These are phyloP conservation scores for Alexandromys fortis DNA, from an alignment of 2,113 vertebrate species.

Conservation along the genomic window DNA sequence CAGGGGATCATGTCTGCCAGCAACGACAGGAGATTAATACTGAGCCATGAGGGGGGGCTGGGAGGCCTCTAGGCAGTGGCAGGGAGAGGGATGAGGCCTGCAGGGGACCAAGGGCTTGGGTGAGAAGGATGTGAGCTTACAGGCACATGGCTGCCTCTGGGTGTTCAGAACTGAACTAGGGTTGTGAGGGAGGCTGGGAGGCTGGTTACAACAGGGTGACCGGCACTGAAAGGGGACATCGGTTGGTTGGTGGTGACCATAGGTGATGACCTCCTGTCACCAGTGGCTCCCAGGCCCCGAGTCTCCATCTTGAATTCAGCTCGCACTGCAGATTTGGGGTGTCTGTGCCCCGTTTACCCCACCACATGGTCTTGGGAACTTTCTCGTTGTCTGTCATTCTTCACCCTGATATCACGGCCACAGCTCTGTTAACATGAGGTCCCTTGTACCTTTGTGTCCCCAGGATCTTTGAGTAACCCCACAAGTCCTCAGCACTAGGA, in stretches of 20 bases:
- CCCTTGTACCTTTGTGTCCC: not conserved
- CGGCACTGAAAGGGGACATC: not conserved
- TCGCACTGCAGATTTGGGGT: too few species aligned
- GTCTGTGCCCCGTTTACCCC: not conserved
- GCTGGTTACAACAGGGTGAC: not conserved
- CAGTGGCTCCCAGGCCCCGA: too few species aligned
- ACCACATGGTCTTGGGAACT: not conserved
- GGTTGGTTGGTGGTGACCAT: not conserved
- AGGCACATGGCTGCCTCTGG: not conserved
- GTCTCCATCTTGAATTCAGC: not conserved
- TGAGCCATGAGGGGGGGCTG: not conserved
- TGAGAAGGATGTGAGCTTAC: fast-evolving
- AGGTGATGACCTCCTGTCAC: not conserved
- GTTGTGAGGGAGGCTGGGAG: not conserved
- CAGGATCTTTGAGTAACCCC: not conserved
- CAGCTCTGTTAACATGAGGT: not conserved
- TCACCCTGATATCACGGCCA: not conserved
- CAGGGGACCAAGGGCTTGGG: not conserved
- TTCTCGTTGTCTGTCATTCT: not conserved
- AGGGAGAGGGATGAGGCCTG: not conserved
- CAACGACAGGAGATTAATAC: not conserved
- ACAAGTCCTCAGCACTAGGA: not conserved
- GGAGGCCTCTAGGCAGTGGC: not conserved
- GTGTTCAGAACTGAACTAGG: not conserved
- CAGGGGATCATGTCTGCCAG: not conserved